These are phyloP conservation scores for Acridotheres tristis DNA, from an alignment of 2,797 vertebrate genomes.

Conservation along the genomic window DNA sequence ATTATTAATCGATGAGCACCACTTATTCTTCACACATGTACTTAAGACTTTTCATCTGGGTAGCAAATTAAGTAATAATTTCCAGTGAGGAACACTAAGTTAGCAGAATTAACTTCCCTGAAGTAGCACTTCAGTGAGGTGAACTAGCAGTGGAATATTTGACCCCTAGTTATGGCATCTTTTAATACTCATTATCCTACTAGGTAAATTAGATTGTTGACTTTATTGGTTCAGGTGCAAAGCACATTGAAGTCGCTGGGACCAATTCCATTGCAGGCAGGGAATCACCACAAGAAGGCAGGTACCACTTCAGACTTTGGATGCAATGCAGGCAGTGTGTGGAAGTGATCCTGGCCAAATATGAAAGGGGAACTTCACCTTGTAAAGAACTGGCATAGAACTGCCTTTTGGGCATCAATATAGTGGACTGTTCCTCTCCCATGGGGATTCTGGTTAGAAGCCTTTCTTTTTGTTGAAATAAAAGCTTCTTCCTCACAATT, in stretches of 20 bases:
- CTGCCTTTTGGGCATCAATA: background rate
- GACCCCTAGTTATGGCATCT: background rate
- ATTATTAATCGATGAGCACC: background rate
- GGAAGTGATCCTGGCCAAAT: background rate
- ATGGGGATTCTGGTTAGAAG: conserved; percentile 15
- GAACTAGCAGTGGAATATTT: background rate
- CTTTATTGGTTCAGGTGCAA: background rate
- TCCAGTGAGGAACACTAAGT: background rate
- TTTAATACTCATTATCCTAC: background rate
- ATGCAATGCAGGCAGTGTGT: background rate
- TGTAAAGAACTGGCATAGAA: background rate
- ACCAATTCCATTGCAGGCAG: background rate
- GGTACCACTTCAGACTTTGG: background rate
- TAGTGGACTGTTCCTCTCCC: background rate
- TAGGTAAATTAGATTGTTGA: background rate
- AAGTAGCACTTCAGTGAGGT: background rate
- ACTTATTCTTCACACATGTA: background rate
- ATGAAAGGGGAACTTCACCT: background rate
- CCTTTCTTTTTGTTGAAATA: conserved; percentile 55
- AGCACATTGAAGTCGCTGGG: background rate
- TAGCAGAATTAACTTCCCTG: background rate
- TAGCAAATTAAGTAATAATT: background rate
- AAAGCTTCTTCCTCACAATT: conserved; percentile 66
- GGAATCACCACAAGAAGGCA: background rate
- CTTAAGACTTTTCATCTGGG: background rate